Conservation (phyloP, 2,888 invertebrate species). For the Drosophila pseudotalamancana region DNA sequence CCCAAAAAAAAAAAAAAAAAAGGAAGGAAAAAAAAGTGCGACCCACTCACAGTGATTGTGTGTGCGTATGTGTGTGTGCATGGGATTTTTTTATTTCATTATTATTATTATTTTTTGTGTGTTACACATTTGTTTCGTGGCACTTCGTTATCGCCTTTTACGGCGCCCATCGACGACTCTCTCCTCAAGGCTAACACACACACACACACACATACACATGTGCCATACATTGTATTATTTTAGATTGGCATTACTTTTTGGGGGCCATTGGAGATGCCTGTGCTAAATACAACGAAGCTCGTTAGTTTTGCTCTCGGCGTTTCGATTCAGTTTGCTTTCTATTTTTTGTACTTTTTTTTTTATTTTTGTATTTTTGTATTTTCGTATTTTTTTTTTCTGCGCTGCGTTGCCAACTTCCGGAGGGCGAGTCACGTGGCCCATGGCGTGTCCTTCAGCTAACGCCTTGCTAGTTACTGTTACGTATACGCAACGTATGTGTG, state of each 20-base stretch:
- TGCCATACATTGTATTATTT: conserved; percentile 69
- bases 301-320: conserved; percentile 69
- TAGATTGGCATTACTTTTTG: conserved; percentile 75
- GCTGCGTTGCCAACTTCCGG: conserved; percentile 61
- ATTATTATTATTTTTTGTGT: conserved; percentile 31
- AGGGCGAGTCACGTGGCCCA: conserved; percentile 40
- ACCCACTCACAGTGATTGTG: conserved; percentile 44
- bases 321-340: conserved; percentile 50
- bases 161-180: conserved; percentile 35
- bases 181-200: conserved; percentile 35
- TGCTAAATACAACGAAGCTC: conserved; percentile 71
- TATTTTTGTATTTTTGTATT: conserved; percentile 17
- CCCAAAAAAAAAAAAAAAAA: neutral
- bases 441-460: conserved; percentile 65
- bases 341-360: conserved; percentile 7
- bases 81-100: conserved; percentile 45
- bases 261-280: conserved; percentile 51
- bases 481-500: conserved; percentile 44
- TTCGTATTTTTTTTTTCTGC: conserved; percentile 14
- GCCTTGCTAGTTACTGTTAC: conserved; percentile 68
- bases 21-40: neutral
- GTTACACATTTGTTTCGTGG: conserved; percentile 55
- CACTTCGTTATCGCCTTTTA: conserved; percentile 63
- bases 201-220: conserved; percentile 9
- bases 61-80: conserved; percentile 4